Evolutionary conservation across 2,888 invertebrate genomes (phyloP).

Genomic region (Parnassius glacialis): DNA sequence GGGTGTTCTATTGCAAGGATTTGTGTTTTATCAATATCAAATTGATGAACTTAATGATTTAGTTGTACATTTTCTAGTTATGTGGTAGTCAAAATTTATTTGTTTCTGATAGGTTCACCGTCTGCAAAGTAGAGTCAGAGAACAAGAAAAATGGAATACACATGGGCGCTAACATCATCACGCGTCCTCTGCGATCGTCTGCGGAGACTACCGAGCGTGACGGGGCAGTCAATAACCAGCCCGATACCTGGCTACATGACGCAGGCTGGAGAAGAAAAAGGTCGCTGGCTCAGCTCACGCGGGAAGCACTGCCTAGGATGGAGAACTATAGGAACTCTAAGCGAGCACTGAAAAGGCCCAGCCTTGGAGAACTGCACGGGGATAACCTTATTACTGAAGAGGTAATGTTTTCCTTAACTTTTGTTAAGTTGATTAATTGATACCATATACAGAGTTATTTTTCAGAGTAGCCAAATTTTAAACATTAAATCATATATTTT

Average conservation of each 20-base stretch:
- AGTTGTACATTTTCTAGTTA: no score
- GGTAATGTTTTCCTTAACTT: constrained; percentile 38
- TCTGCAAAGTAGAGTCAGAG: constrained; percentile 64
- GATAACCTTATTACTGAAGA: constrained; percentile 74
- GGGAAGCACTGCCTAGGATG: constrained; percentile 89
- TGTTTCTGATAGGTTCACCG: constrained; percentile 55
- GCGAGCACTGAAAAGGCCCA: constrained; percentile 89
- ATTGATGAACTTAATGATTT: no score
- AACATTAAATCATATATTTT: no score
- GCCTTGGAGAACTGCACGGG: constrained; percentile 91
- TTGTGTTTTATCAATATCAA: no score
- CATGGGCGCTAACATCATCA: constrained; percentile 70
- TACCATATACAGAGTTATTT: no score
- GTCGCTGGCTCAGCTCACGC: constrained; percentile 84
- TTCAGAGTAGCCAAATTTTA: no score
- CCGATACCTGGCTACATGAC: constrained; percentile 72
- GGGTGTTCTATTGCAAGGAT: no score
- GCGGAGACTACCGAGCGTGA: constrained; percentile 58
- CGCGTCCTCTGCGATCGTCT: constrained; percentile 62
- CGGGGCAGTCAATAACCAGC: constrained; percentile 40
- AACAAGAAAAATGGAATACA: constrained; percentile 72
- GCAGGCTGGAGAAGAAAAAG: constrained; percentile 76
- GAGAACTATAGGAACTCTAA: constrained; percentile 91
- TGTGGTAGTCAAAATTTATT: no score
- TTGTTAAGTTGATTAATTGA: neutral